Base-by-base conservation (phyloP, 2,888 invertebrate genomes). In the Plemyria rubiginata region DNA sequence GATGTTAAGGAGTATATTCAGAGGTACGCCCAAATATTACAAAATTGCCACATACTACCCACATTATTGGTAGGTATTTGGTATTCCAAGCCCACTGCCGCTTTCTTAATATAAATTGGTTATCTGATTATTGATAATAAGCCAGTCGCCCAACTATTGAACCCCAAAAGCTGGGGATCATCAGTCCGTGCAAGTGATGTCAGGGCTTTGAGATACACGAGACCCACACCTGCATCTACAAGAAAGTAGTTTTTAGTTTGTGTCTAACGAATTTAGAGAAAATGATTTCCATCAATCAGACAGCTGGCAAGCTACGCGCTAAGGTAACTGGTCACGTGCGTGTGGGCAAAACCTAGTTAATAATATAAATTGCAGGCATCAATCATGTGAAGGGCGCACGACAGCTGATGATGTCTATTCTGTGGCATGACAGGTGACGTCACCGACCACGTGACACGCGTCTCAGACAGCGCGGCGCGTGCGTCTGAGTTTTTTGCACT, bases 391-490 rank as follows among this genome's bases (percentile, higher is more conserved):
- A 65, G 53, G 61, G 65, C 57, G 43, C 32, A 36, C 36, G 7
- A 12, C 22, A 36, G 32, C 28, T 29, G n/a, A 13, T 32, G 13
- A 5, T 16, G 38, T 7, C 12, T 36, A 36, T 50, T 50, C 50
- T 51, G 51, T 54, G 54, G n/a, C 41, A 13, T 40, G 58, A 53
- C 51, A 28, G 22, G 16, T 50, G 54, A 54, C 58, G 62, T 40
- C 43, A 38, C n/a, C 2, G n/a, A 3, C 16, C 65, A 61, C 65
- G 65, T 61, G 65, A 65, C 46, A 11, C 16, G 12, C 38, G 43
- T 8, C 13, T 46, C 61, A 65, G 65, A 65, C 65, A 48, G 65
- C 65, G 57, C 54, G 65, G 57, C 60, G 60, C 65, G 54, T 40
- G 45, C 62, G 48, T 28, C 43, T 8, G 29, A 16, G 13, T 13